Percentiles rank a stretch among this genome's conserved stretches.
phyloP scores from a whole-genome alignment of 2,113 vertebrate species.

The Epinephelus fuscoguttatus region DNA sequence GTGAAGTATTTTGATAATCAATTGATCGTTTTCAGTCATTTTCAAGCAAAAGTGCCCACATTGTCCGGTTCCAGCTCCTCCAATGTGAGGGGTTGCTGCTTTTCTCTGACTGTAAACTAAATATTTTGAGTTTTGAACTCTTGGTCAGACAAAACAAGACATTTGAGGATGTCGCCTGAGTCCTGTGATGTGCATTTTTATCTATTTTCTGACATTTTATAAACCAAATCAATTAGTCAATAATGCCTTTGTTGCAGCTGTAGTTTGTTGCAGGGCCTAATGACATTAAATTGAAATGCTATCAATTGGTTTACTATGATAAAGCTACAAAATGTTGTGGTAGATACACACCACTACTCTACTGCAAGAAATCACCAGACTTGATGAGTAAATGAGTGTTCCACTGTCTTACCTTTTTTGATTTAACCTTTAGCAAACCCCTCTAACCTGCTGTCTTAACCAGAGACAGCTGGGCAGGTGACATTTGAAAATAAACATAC shows the following conservation, averaged over 20 bases:
- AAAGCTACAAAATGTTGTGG: neutral
- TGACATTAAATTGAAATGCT: neutral
- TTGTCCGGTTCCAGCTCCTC: neutral
- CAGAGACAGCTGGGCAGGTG: neutral
- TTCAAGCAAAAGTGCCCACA: neutral
- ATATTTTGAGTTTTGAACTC: neutral
- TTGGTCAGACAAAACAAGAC: neutral
- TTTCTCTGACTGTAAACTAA: neutral
- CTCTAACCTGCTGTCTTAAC: neutral
- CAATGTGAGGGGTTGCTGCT: neutral
- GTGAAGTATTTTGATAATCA: neutral
- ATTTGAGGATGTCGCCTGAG: too few species aligned
- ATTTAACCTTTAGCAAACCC: neutral
- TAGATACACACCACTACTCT: neutral
- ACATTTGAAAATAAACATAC: constrained; percentile 17
- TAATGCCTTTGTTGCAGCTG: too few species aligned
- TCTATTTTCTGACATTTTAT: neutral
- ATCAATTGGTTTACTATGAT: neutral
- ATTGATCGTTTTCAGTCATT: neutral
- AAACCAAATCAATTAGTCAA: neutral
- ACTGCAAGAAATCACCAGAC: neutral
- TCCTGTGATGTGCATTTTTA: neutral
- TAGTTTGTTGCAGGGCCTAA: neutral
- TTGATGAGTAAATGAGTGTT: neutral
- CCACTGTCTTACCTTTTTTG: neutral